Conservation (phyloP, 2,888 invertebrate genomes). For the Endomychus coccineus region DNA sequence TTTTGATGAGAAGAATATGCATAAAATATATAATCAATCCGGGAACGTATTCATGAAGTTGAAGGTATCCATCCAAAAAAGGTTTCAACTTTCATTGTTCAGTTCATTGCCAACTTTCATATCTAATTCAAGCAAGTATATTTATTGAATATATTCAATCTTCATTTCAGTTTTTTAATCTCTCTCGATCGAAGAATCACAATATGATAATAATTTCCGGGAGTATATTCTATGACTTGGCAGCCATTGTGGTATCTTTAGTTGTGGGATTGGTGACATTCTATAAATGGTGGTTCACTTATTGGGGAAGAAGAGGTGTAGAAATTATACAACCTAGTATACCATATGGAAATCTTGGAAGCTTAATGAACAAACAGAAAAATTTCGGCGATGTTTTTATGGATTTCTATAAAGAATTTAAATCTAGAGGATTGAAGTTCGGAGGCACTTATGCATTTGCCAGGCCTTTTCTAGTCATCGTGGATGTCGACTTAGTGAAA, state of each 20-base stretch:
- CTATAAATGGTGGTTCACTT: constrained; percentile 6
- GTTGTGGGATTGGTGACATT: not conserved
- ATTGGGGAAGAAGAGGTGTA: constrained; percentile 24
- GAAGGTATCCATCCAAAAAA: too few relatives aligned
- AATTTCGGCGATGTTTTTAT: not conserved
- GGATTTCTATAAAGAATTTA: constrained; percentile 1
- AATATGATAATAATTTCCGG: too few relatives aligned
- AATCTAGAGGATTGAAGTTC: constrained; percentile 10
- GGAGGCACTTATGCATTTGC: constrained; percentile 25
- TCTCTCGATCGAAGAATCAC: too few relatives aligned
- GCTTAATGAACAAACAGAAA: not conserved
- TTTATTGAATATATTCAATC: too few relatives aligned
- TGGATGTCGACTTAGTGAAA: constrained; percentile 26
- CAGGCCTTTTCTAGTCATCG: constrained; percentile 19
- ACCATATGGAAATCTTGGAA: constrained; percentile 6
- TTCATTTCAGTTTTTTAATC: too few relatives aligned
- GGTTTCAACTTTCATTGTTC: too few relatives aligned
- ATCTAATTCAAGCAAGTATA: too few relatives aligned
- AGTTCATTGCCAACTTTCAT: too few relatives aligned
- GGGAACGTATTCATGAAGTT: too few relatives aligned
- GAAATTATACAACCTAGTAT: constrained; percentile 14
- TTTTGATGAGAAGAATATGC: too few relatives aligned
- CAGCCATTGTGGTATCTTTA: not conserved
- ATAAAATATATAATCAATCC: too few relatives aligned
- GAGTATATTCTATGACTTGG: too few relatives aligned